Conservation (phyloP, 2,888 invertebrate species). For the Patella pellucida region DNA sequence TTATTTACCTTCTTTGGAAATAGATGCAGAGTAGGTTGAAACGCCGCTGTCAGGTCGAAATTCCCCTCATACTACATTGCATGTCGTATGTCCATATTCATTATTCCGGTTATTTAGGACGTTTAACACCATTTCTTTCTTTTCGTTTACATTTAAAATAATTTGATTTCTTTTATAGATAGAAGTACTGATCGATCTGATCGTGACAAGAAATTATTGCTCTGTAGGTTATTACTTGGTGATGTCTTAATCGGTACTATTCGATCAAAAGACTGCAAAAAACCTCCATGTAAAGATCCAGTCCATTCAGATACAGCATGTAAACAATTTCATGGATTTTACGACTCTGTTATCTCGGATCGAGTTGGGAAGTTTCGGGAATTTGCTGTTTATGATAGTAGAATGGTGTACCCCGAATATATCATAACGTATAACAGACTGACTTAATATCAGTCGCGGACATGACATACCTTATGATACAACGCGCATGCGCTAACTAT, state of each 20-base stretch:
- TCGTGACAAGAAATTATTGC: conserved; percentile 41
- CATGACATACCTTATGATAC: conserved; percentile 13
- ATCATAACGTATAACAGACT: conserved; percentile 44
- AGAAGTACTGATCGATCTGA: conserved; percentile 27
- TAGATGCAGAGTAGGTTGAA: too few relatives aligned
- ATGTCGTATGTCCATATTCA: too few relatives aligned
- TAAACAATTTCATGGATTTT: conserved; percentile 25
- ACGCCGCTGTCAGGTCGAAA: too few relatives aligned
- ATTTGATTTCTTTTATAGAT: conserved; percentile 36
- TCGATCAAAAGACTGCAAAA: conserved; percentile 35
- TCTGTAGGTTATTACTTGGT: conserved; percentile 45
- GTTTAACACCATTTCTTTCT: too few relatives aligned
- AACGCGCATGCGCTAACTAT: too few relatives aligned
- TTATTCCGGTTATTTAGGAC: too few relatives aligned
- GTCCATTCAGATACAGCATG: conserved; percentile 37
- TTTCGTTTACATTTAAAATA: background rate
- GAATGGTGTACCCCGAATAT: conserved; percentile 53
- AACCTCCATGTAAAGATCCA: conserved; percentile 38
- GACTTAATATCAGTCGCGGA: conserved; percentile 20
- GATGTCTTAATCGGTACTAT: conserved; percentile 18
- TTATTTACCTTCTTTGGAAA: too few relatives aligned
- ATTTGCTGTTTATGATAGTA: conserved; percentile 48
- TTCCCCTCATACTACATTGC: too few relatives aligned
- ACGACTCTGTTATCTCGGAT: conserved; percentile 47
- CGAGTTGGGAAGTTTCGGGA: conserved; percentile 45